Evolutionary conservation across 92 coral and sea anemone species (phyloP), one percentile per base, ranked within the genome.

Genomic region (Meandrina meandrites): DNA sequence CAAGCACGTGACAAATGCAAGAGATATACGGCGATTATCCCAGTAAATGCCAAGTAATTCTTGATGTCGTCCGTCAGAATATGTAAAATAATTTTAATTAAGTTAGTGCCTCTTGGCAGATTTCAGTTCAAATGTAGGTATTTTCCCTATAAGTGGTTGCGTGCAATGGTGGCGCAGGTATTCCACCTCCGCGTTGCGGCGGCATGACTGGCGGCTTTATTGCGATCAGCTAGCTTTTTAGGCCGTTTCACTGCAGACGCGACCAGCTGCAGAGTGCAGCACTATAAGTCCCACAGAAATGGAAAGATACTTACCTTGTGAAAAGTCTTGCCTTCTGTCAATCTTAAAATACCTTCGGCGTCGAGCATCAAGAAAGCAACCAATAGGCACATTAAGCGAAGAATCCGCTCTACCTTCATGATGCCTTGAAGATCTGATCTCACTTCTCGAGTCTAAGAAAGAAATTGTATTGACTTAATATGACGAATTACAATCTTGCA

Each of bases 281-380:
- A 6, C 34, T 48, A 17, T 32, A 40, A 5, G 42, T 77, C 40
- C 47, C 74, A 58, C 72, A 75, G 12, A n/a, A 35, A 76, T 21
- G 37, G 45, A 85, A 30, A 18, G 22, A 58, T 17, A 66, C 88
- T 85, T 40, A 85, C 88, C 88, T 77, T 77, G 7, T 15, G 81
- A 30, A 76, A 48, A 66, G 82, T 48, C 47, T 85, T 85, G 88
- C 82, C 82, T 62, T 85, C 82, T 21, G 76, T 40, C 28, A 32
- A 17, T 67, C 66, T 77, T 19, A 64, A 50, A 42, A 76, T 32
- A n/a, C 66, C 88, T 48, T 76, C 35, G 60, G 45, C 42, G 76
- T 77, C 68, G 31, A 85, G 40, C 76, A 85, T 58, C 88, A 80
- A 77, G 32, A 85, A 75, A 12, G 76, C 76, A 32, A 71, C 83